Conservation (phyloP, 2,797 vertebrate genomes). For the Octomys mimax region DNA sequence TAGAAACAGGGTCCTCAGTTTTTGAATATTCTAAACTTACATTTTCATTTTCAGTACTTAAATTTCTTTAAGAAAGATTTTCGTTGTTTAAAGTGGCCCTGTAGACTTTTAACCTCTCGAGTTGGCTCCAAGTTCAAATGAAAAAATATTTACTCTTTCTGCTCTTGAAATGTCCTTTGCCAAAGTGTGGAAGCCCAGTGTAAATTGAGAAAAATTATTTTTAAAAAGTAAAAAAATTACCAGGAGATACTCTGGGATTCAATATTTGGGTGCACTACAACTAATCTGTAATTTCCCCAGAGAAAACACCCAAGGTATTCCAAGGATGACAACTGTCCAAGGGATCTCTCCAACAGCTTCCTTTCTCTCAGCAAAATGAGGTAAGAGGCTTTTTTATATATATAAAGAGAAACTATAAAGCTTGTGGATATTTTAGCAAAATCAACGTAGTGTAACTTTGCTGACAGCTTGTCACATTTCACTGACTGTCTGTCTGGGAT, state of each 20-base stretch:
- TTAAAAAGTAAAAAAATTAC: conserved; percentile 59
- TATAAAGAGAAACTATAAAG: conserved; percentile 83
- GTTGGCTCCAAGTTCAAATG: conserved; percentile 60
- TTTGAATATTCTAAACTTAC: conserved; percentile 43
- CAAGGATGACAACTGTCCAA: background rate
- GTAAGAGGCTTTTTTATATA: conserved; percentile 72
- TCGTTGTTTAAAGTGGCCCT: conserved; percentile 64
- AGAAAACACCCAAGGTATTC: conserved; percentile 72
- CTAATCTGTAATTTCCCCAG: conserved; percentile 82
- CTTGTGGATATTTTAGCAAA: conserved; percentile 91
- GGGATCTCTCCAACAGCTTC: conserved; percentile 58
- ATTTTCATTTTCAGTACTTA: conserved; percentile 70
- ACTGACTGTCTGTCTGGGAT: conserved; percentile 93
- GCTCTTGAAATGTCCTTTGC: conserved; percentile 59
- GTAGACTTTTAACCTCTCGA: conserved; percentile 50
- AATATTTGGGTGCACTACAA: conserved; percentile 74
- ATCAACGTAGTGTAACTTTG: conserved; percentile 92
- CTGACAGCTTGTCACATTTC: conserved; percentile 94
- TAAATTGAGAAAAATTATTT: conserved; percentile 60
- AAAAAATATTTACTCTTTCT: conserved; percentile 54
- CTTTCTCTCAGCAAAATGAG: conserved; percentile 69
- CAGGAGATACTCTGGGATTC: conserved; percentile 56
- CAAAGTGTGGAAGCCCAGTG: conserved; percentile 38
- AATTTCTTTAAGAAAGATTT: conserved; percentile 61
- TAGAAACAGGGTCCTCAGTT: conserved; percentile 1